phyloP scores from a whole-genome alignment of 92 coral and sea anemone genomes.

The Muricea muricata region DNA sequence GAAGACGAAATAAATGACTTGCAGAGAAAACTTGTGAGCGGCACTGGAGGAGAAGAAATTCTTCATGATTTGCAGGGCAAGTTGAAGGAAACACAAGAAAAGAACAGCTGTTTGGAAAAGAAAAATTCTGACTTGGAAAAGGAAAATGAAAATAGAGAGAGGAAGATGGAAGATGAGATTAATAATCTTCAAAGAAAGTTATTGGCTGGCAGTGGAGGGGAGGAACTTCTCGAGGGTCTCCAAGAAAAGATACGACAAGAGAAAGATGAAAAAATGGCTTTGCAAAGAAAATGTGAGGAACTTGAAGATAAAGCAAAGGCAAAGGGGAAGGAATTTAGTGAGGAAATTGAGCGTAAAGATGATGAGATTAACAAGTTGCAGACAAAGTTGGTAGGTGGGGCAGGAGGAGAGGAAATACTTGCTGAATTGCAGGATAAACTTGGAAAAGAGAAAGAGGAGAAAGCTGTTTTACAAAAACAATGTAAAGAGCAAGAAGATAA shows the following conservation, averaged over 20 bases:
- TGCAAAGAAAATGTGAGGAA: conserved; percentile 73
- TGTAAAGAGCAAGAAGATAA: conserved; percentile 27
- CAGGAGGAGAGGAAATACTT: conserved; percentile 65
- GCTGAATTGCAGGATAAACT: neutral
- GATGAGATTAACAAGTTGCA: conserved; percentile 46
- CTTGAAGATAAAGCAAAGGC: conserved; percentile 69
- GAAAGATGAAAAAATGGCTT: conserved; percentile 73
- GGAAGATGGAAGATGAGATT: conserved; percentile 65
- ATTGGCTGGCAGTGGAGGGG: neutral
- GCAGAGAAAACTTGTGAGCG: neutral
- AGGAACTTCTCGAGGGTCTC: neutral
- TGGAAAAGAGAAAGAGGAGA: neutral
- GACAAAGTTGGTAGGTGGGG: conserved; percentile 24
- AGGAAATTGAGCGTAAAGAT: conserved; percentile 75
- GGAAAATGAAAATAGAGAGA: conserved; percentile 47
- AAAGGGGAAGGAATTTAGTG: conserved; percentile 72
- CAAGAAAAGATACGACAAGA: neutral
- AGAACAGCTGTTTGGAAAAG: neutral
- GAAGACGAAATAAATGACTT: conserved; percentile 48
- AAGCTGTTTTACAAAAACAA: neutral
- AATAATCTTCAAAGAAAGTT: neutral
- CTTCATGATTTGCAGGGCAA: neutral
- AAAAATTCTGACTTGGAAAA: neutral
- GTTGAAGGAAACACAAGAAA: neutral
- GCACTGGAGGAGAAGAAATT: conserved; percentile 50